Evolutionary conservation across 2,797 vertebrate genomes (phyloP).

Genomic region (Taenioides sp.): DNA sequence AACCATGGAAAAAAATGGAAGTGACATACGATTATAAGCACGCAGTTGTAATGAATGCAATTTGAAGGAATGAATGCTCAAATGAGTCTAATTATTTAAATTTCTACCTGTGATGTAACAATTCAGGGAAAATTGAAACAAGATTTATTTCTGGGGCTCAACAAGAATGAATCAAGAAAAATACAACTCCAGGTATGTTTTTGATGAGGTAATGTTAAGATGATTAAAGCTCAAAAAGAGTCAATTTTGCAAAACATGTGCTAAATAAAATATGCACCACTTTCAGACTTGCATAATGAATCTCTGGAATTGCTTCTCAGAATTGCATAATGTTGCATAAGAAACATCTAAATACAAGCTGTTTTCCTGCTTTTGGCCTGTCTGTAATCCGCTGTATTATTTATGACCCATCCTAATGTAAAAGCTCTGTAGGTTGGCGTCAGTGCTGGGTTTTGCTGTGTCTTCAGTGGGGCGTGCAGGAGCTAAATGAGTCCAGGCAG

Average conservation of each 20-base stretch:
- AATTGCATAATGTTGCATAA: background rate
- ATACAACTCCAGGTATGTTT: no score
- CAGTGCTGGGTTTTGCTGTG: background rate
- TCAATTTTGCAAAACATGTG: background rate
- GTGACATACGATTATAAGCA: no score
- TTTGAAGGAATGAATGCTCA: no score
- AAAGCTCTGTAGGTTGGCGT: background rate
- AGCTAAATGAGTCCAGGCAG: constrained; percentile 28
- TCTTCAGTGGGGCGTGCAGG: background rate
- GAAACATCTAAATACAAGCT: background rate
- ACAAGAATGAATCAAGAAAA: no score
- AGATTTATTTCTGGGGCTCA: no score
- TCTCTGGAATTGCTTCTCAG: background rate
- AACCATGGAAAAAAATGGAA: no score
- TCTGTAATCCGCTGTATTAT: background rate
- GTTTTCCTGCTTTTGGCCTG: background rate
- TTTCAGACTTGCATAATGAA: background rate
- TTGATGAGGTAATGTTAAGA: no score
- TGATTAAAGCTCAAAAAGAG: no score
- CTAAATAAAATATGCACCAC: background rate
- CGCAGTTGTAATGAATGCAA: no score
- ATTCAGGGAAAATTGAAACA: no score
- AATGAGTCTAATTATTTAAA: no score
- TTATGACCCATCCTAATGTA: background rate
- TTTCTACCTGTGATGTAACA: no score